Base-by-base conservation (phyloP, 2,888 invertebrate genomes). In the Troides aeacus region DNA sequence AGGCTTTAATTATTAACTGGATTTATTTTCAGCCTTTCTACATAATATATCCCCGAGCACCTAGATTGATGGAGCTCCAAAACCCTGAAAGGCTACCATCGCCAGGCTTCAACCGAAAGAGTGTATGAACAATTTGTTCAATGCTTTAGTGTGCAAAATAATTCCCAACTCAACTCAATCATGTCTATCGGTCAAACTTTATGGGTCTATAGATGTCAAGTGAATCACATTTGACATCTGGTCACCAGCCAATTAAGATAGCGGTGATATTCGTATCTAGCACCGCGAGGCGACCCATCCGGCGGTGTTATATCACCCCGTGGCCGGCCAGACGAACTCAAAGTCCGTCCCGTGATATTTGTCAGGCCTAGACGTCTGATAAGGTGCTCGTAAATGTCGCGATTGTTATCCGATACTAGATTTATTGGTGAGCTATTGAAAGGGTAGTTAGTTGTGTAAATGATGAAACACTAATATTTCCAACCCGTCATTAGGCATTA, bases 221-320 rank as follows among this genome's bases (percentile, higher is more conserved):
- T 67, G 56, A 62, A 62, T 67, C 67, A 67, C 23, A 63, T 63
- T 68, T 68, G 68, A 68, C 68, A 59, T 59, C 50, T 50, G 56
- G 46, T 63, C 17, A 68, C 68, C 63, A 6, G 46, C 30, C 10
- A 53, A 21, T 2, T 42, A 10, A 42, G 68, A 68, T 68, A 58
- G 46, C 1, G 2, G 15, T 18, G 50, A 62, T 3, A 30, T 3
- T 3, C 30, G 3, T 62, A 50, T 50, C 46, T 17, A 17, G 39
- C 57, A 7, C 21, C 57, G 57, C 21, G 57, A 2, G 57, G n/a
- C 46, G 12, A 17, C 17, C 57, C 57, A 57, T 21, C n/a, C 8
- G 57, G 23, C 57, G 57, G 57, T 18, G n/a, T 57, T 56, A 57
- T 60, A 68, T 68, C 64, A 24, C 15, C 36, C 23, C 8, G 39